Conservation (phyloP, 2,888 invertebrate species). For the Imbricaverruca yamaguchii region DNA sequence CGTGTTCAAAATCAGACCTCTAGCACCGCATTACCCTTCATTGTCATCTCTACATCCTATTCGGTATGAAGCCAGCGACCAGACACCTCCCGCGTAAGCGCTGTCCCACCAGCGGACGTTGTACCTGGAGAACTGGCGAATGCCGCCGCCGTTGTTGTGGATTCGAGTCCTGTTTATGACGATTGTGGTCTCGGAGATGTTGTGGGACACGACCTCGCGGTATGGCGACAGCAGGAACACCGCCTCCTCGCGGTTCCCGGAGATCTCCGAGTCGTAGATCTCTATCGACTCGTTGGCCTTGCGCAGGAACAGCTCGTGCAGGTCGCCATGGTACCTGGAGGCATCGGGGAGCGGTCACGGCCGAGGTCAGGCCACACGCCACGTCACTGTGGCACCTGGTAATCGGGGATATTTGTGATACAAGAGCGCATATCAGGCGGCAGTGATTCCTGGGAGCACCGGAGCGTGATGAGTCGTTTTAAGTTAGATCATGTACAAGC, state of each 20-base stretch:
- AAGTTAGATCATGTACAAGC: too few relatives aligned
- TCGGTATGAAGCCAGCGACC: too few relatives aligned
- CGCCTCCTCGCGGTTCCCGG: constrained; percentile 70
- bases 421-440: too few relatives aligned
- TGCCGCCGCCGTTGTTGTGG: constrained; percentile 76
- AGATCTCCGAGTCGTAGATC: constrained; percentile 69
- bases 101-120: background rate
- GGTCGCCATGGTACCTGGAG: constrained; percentile 66
- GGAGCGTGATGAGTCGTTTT: too few relatives aligned
- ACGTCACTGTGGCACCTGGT: too few relatives aligned
- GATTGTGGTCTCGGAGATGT: constrained; percentile 81
- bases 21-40: too few relatives aligned
- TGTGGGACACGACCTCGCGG: constrained; percentile 73
- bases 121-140: constrained; percentile 68
- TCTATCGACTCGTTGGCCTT: constrained; percentile 81
- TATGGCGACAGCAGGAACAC: constrained; percentile 72
- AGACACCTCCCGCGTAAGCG: too few relatives aligned
- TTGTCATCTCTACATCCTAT: too few relatives aligned
- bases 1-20: too few relatives aligned
- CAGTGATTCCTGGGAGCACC: too few relatives aligned
- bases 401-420: too few relatives aligned
- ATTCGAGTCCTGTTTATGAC: constrained; percentile 79
- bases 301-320: constrained; percentile 74
- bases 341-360: background rate
- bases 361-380: too few relatives aligned